A percentile compares a stretch with the other conserved stretches of the same genome.
Evolutionary conservation across 2,888 invertebrate genomes (phyloP).

Genomic region (Harpalus rufipes): DNA sequence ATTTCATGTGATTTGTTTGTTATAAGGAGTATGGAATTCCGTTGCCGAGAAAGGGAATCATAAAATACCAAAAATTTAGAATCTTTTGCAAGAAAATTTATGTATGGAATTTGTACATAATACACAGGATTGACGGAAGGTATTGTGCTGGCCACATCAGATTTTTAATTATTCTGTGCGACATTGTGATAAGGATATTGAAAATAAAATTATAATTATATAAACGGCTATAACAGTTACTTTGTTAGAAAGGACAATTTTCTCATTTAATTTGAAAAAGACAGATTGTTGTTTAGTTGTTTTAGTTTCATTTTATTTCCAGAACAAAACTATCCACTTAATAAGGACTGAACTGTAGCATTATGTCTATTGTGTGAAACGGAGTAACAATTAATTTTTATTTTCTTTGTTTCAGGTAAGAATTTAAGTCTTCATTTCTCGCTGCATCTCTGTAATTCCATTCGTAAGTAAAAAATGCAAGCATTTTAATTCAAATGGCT

Average conservation of each 20-base stretch:
- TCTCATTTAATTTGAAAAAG: background rate
- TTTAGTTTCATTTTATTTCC: background rate
- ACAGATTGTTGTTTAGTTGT: background rate
- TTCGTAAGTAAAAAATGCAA: slow-evolving; percentile 32
- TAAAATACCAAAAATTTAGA: no score
- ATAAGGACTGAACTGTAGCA: background rate
- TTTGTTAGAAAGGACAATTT: background rate
- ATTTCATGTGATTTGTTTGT: no score
- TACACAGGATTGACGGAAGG: no score
- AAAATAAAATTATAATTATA: background rate
- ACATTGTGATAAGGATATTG: background rate
- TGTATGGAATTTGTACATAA: no score
- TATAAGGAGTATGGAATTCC: no score
- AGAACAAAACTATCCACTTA: background rate
- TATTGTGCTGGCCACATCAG: no score
- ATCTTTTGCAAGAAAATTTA: no score
- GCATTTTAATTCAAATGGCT: slow-evolving; percentile 41
- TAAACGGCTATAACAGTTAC: background rate
- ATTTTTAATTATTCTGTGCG: background rate
- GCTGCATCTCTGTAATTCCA: background rate
- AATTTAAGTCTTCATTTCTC: slow-evolving; percentile 34
- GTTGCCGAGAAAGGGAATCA: no score
- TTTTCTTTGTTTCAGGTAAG: slow-evolving; percentile 49
- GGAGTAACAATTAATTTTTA: slow-evolving; percentile 25
- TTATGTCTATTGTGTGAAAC: slow-evolving; percentile 11